Conservation (phyloP, 2,113 vertebrate genomes). For the Climacteris rufus region DNA sequence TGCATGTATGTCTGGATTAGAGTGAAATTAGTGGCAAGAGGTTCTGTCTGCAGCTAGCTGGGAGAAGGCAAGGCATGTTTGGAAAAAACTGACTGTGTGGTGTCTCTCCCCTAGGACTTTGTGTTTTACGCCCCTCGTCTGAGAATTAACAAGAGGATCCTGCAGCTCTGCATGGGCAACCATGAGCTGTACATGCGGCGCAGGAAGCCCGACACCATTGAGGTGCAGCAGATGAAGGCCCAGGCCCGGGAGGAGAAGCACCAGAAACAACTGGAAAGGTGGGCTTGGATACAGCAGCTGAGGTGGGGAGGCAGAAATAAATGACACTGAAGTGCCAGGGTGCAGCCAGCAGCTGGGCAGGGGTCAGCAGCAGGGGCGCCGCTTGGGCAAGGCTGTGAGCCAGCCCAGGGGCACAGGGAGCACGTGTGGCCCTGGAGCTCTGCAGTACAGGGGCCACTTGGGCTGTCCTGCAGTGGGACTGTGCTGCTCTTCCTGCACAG, state of each 20-base stretch:
- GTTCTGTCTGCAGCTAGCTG: neutral
- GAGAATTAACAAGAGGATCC: constrained; percentile 94
- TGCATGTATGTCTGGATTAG: neutral
- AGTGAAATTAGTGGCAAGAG: neutral
- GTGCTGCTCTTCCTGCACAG: no score
- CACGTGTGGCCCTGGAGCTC: neutral
- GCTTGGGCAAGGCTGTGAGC: neutral
- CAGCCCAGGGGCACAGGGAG: rapidly evolving
- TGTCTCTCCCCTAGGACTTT: constrained; percentile 81
- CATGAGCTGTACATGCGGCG: constrained; percentile 96
- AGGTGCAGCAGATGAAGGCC: constrained; percentile 98
- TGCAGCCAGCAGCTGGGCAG: neutral
- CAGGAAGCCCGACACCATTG: constrained; percentile 93
- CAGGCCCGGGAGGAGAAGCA: constrained; percentile 94
- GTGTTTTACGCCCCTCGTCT: constrained; percentile 92
- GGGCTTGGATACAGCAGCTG: neutral
- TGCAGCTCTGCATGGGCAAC: constrained; percentile 98
- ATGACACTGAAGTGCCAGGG: rapidly evolving
- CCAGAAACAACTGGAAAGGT: constrained; percentile 89
- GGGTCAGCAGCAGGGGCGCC: rapidly evolving
- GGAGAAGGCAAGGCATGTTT: neutral
- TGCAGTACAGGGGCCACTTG: rapidly evolving
- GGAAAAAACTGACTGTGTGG: neutral
- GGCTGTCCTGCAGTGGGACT: neutral
- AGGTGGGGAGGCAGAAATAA: neutral